Conservation (phyloP, 2,888 invertebrate species). For the Apodemia duryi region DNA sequence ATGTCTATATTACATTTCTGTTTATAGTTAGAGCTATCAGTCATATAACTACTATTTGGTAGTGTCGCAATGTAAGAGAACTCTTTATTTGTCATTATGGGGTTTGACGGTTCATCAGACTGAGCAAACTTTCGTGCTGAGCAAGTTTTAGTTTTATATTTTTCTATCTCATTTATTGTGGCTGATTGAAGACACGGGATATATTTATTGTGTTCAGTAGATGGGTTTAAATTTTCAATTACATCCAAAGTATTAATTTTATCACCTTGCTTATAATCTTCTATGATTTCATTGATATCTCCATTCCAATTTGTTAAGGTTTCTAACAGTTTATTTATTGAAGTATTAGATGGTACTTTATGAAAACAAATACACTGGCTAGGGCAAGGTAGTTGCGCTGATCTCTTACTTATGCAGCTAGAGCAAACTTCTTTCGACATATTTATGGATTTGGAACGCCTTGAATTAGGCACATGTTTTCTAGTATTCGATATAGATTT, state of each 20-base stretch:
- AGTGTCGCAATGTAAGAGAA: neutral
- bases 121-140: neutral
- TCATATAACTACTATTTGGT: neutral
- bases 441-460: slow-evolving; percentile 43
- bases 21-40: neutral
- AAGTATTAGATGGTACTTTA: slow-evolving; percentile 58
- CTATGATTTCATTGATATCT: slow-evolving; percentile 21
- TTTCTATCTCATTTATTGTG: neutral
- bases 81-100: neutral
- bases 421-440: slow-evolving; percentile 27
- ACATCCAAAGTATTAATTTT: neutral
- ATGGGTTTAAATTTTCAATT: slow-evolving; percentile 11
- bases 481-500: slow-evolving; percentile 30
- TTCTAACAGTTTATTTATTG: slow-evolving; percentile 55
- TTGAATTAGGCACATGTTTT: slow-evolving; percentile 29
- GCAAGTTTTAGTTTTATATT: neutral
- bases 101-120: neutral
- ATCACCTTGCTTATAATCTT: neutral
- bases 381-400: slow-evolving; percentile 36
- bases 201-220: neutral
- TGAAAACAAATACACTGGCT: slow-evolving; percentile 54
- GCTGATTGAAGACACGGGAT: neutral
- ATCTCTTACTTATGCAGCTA: slow-evolving; percentile 27
- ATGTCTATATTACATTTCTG: slow-evolving; percentile 19
- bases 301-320: slow-evolving; percentile 38